Conservation (phyloP, 1,140 invertebrate genomes). For the Maniola jurtina region DNA sequence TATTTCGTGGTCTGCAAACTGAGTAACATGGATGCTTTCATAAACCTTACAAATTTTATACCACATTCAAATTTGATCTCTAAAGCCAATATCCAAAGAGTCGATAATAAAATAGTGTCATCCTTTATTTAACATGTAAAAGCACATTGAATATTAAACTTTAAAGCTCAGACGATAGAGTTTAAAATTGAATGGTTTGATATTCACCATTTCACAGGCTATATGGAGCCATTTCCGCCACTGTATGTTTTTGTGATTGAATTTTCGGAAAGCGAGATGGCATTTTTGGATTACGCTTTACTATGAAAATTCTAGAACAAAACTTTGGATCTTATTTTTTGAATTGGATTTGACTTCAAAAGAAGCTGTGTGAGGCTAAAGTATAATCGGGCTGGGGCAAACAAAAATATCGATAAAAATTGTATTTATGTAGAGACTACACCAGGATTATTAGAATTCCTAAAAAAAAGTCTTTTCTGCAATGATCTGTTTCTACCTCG, state of each 20-base stretch:
- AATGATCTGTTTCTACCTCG: too few relatives aligned
- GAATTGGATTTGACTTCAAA: too few relatives aligned
- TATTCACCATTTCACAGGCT: conserved; percentile 1
- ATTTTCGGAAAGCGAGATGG: conserved; percentile 15
- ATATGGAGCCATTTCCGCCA: conserved; percentile 9
- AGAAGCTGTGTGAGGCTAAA: too few relatives aligned
- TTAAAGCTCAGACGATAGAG: background rate
- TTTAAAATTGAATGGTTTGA: background rate
- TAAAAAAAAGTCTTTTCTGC: too few relatives aligned
- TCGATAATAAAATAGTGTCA: conserved; percentile 1
- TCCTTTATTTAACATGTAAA: background rate
- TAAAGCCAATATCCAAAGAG: background rate
- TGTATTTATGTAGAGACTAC: too few relatives aligned
- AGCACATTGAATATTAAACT: conserved; percentile 3
- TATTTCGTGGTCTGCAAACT: conserved; percentile 12
- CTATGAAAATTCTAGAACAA: background rate
- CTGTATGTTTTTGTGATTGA: conserved; percentile 21
- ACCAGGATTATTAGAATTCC: too few relatives aligned
- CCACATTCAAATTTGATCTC: background rate
- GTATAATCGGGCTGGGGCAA: too few relatives aligned
- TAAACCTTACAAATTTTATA: background rate
- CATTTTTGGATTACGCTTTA: conserved; percentile 6
- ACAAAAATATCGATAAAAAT: too few relatives aligned
- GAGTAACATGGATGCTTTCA: conserved; percentile 10
- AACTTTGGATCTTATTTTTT: background rate